These are phyloP conservation scores for Hyposoter dolosus DNA, from an alignment of 2,888 invertebrate species.

Conservation along the genomic window DNA sequence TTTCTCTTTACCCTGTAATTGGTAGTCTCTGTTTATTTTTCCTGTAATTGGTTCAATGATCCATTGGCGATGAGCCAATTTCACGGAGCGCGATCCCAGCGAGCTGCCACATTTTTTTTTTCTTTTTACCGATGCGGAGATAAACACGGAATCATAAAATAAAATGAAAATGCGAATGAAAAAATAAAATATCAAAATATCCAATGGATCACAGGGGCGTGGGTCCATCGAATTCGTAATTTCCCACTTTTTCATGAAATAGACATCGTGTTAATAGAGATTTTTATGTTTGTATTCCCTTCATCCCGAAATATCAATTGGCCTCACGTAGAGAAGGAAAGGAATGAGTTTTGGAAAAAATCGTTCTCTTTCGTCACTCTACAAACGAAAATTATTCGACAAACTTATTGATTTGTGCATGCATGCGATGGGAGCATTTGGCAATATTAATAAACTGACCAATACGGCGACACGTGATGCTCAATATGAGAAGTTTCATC, in stretches of 20 bases:
- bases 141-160: neutral
- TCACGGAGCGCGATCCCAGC: neutral
- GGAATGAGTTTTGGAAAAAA: neutral
- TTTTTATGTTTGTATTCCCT: neutral
- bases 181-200: neutral
- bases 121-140: neutral
- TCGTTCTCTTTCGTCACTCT: neutral
- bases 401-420: neutral
- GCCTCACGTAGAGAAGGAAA: neutral
- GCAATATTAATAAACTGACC: neutral
- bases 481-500: constrained; percentile 20
- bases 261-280: neutral
- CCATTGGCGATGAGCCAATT: constrained; percentile 13
- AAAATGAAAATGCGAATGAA: neutral
- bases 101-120: neutral
- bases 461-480: neutral
- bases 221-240: neutral
- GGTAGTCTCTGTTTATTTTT: constrained; percentile 17
- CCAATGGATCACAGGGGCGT: neutral
- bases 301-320: neutral
- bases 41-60: constrained; percentile 11
- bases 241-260: neutral
- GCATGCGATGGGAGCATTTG: neutral
- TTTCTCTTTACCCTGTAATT: constrained; percentile 13
- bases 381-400: neutral